These are phyloP conservation scores for Cheilosia urbana DNA, from an alignment of 2,888 invertebrate genomes.

Conservation along the genomic window DNA sequence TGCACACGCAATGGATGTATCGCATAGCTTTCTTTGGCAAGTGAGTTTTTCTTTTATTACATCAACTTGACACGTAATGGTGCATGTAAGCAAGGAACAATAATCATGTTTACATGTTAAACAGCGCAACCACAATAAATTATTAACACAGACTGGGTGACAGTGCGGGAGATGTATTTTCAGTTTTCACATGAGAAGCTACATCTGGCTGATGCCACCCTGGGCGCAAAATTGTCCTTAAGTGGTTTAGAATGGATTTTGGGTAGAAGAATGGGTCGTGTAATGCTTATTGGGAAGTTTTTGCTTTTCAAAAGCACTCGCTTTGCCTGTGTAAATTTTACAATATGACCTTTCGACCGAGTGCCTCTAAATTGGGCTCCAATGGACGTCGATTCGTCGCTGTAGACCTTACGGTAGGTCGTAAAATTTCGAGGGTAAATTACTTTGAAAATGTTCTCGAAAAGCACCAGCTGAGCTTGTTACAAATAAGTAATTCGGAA, in stretches of 20 bases:
- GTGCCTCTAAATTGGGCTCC: background rate
- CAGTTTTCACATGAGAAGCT: constrained; percentile 11
- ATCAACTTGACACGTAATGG: constrained; percentile 37
- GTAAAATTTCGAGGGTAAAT: constrained; percentile 18
- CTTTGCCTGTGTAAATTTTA: background rate
- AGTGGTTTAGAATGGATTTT: constrained; percentile 24
- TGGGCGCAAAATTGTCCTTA: constrained; percentile 15
- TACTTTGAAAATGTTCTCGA: constrained; percentile 10
- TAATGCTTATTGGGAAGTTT: constrained; percentile 25
- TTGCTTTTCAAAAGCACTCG: background rate
- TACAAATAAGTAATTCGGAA: constrained; percentile 13
- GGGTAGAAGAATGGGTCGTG: background rate
- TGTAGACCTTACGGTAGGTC: constrained; percentile 28
- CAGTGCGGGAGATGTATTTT: background rate
- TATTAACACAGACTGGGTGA: constrained; percentile 39
- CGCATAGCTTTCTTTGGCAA: constrained; percentile 2
- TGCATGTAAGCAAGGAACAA: constrained; percentile 35
- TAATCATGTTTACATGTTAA: constrained; percentile 24
- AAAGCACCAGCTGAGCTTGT: background rate
- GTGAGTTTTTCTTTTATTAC: background rate
- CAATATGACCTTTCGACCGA: background rate
- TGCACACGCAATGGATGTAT: background rate
- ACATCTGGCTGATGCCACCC: constrained; percentile 45
- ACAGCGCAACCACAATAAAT: constrained; percentile 44
- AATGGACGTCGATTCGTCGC: constrained; percentile 5